Percentiles rank a stretch among this genome's conserved stretches.
These are phyloP conservation scores for Nothoprocta pentlandii DNA, from an alignment of 2,113 vertebrate species.

Conservation along the genomic window DNA sequence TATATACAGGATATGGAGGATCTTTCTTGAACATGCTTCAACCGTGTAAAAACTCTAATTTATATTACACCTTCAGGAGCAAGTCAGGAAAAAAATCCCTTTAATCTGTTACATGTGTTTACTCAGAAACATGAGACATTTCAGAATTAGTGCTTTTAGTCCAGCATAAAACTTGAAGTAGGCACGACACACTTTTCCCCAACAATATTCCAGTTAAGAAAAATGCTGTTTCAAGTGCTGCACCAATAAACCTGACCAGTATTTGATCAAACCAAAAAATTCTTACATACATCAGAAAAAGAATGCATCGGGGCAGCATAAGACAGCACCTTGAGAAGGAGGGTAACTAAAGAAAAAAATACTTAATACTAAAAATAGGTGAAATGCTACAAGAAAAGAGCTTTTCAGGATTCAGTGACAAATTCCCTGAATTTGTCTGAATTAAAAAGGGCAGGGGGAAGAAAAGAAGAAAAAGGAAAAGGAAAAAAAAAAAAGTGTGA, in stretches of 20 bases:
- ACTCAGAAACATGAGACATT: background rate
- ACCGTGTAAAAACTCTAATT: background rate
- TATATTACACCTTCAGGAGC: background rate
- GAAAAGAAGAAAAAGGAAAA: no score
- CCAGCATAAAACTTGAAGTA: background rate
- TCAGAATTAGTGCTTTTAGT: background rate
- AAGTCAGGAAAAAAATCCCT: background rate
- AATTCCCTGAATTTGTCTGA: background rate
- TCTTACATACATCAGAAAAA: background rate
- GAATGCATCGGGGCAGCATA: background rate
- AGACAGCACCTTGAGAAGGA: background rate
- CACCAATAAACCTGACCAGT: background rate
- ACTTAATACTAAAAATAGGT: background rate
- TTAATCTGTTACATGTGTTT: background rate
- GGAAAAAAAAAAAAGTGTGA: no score
- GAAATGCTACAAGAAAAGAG: background rate
- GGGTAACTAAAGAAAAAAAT: background rate
- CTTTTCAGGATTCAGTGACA: background rate
- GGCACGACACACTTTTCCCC: background rate
- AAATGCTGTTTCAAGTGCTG: background rate
- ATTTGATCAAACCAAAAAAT: background rate
- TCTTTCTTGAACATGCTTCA: background rate
- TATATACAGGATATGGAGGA: background rate
- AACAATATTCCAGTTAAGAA: background rate
- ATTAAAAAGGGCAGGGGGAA: no score